Evolutionary conservation across 1,140 invertebrate genomes (phyloP), one percentile per base, ranked within the genome.

Genomic region (Popillia japonica): DNA sequence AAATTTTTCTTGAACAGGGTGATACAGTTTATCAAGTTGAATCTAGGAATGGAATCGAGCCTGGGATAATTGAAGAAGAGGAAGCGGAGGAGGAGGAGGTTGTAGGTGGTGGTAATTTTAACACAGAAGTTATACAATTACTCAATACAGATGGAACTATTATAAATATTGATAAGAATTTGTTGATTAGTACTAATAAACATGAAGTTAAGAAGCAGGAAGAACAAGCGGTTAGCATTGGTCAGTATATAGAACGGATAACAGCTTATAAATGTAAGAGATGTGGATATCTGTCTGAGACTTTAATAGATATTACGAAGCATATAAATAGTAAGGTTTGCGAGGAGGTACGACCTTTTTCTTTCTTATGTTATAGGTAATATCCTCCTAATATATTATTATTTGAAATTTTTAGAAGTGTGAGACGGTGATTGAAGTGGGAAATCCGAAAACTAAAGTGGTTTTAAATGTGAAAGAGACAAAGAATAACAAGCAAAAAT

Each of bases 251-350:
- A 76, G 78, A 78, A 77, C 80, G 74, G 78, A 78, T 80, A 79
- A 80, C 75, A 17, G 83, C 83, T 0, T 72, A 83, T 74, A 84
- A 84, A 68, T 84, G 83, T 55, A 84, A 81, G 64, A 23, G 79
- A 41, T 84, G 83, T 78, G 72, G 76, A 9, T 83, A 78, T 80
- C 72, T 84, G 20, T 81, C 79, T 76, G 82, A 83, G 78, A 75
- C 75, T 40, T 40, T 80, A 59, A 68, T 79, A 14, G 80, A 80
- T 17, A 83, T 83, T 68, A 80, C 79, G 9, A 72, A 59, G 11
- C 82, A 84, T 75, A 78, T 82, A 11, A 77, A 75, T 44, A 55
- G 64, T 6, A 79, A 80, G 55, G 79, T 81, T 76, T 48, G 73
- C 27, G 80, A 79, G 59, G 77, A 73, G 72, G 78, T 81, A 78